Conservation (phyloP, 2,113 vertebrate species). For the Pituophis catenifer region DNA sequence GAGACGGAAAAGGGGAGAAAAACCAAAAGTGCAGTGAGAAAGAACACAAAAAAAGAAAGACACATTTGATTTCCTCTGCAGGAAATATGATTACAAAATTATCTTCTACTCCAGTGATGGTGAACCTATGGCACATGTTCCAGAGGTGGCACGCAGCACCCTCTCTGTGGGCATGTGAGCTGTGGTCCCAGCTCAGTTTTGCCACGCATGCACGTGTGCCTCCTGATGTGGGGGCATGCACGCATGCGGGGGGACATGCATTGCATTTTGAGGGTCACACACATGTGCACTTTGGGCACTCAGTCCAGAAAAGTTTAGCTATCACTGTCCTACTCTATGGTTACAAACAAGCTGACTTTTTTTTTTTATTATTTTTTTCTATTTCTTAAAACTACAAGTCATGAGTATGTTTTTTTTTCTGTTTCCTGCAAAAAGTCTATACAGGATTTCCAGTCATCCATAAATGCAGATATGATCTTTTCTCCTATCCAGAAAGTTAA, state of each 20-base stretch:
- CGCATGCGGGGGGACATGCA: too few species aligned
- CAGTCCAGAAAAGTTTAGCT: too few species aligned
- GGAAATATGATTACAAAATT: background rate
- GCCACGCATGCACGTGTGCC: too few species aligned
- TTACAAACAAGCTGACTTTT: background rate
- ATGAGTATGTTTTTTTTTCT: background rate
- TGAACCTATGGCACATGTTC: too few species aligned
- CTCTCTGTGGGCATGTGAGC: too few species aligned
- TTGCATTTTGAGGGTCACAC: too few species aligned
- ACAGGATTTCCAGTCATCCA: background rate
- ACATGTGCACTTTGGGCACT: too few species aligned
- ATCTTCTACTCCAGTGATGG: background rate
- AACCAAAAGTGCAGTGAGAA: background rate
- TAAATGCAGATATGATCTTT: background rate
- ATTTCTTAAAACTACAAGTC: background rate
- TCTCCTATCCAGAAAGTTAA: background rate
- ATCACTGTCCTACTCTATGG: background rate
- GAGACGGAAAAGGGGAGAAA: background rate
- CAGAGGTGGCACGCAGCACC: too few species aligned
- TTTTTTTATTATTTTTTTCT: background rate
- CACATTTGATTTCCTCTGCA: background rate
- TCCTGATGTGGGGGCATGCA: too few species aligned
- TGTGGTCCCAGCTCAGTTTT: too few species aligned
- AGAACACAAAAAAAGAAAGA: background rate
- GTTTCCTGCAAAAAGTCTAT: background rate